Percentiles rank a stretch among this genome's conserved stretches.
Evolutionary conservation across 2,888 invertebrate species (phyloP).

Genomic region (Ormyrus labotus): DNA sequence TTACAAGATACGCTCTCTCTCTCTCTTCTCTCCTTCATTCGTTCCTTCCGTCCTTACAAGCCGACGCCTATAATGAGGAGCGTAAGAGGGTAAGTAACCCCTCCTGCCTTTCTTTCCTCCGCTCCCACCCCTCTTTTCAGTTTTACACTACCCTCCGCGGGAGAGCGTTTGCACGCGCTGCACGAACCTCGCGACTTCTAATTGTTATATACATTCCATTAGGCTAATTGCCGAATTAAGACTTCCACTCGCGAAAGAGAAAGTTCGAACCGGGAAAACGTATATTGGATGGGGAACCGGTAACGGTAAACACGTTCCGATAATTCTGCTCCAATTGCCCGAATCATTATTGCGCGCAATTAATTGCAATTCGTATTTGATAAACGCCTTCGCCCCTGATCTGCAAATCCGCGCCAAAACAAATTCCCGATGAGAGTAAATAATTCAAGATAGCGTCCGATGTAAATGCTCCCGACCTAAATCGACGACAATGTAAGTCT

Average conservation of each 20-base stretch:
- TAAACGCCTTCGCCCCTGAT: no score
- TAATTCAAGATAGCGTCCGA: slow-evolving; percentile 1
- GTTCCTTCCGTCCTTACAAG: slow-evolving; percentile 56
- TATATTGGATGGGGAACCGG: slow-evolving; percentile 44
- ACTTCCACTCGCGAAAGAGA: slow-evolving; percentile 50
- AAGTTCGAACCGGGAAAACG: slow-evolving; percentile 51
- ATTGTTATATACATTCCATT: slow-evolving; percentile 77
- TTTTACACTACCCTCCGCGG: slow-evolving; percentile 58
- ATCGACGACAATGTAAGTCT: slow-evolving; percentile 42
- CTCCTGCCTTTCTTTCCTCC: slow-evolving; percentile 63
- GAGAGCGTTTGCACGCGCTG: slow-evolving; percentile 52
- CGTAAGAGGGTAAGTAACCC: slow-evolving; percentile 64
- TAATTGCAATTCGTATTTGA: no score
- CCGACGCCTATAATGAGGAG: slow-evolving; percentile 63
- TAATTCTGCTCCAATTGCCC: slow-evolving; percentile 48
- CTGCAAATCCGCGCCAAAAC: no score
- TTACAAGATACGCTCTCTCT: slow-evolving; percentile 73
- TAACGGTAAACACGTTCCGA: slow-evolving; percentile 55
- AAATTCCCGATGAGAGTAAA: not conserved
- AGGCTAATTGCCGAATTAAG: slow-evolving; percentile 76
- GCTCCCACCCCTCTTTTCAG: slow-evolving; percentile 55
- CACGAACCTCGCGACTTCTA: slow-evolving; percentile 67
- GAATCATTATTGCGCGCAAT: slow-evolving; percentile 30
- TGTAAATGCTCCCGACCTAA: slow-evolving; percentile 18
- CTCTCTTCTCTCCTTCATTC: slow-evolving; percentile 53